These are phyloP conservation scores for Mya arenaria DNA, from an alignment of 1,140 invertebrate species.

Conservation along the genomic window DNA sequence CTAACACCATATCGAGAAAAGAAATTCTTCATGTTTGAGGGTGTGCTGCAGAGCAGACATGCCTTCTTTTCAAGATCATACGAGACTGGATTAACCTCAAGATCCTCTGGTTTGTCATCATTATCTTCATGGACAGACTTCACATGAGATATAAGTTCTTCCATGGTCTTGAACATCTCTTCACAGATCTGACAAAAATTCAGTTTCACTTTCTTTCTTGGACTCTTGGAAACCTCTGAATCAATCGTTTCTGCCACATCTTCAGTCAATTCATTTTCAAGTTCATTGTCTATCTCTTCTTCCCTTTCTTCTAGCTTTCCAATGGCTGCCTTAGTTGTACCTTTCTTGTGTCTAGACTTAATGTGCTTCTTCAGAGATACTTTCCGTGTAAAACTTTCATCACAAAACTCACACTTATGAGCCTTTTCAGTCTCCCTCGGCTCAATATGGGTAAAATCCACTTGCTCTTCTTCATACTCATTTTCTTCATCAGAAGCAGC, in stretches of 20 bases:
- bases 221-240: neutral
- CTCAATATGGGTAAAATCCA: conserved; percentile 42
- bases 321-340: conserved; percentile 21
- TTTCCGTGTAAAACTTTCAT: conserved; percentile 28
- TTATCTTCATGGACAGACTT: neutral
- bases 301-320: conserved; percentile 33
- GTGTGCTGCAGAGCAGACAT: neutral
- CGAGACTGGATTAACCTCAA: neutral
- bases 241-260: neutral
- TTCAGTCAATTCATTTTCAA: neutral
- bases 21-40: neutral
- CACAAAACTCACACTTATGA: conserved; percentile 5
- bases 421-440: conserved; percentile 33
- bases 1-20: neutral
- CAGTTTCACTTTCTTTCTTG: neutral
- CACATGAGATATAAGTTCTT: conserved; percentile 3
- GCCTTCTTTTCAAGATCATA: neutral
- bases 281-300: neutral
- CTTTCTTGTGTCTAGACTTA: conserved; percentile 15
- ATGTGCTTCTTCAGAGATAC: conserved; percentile 30
- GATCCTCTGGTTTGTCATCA: neutral
- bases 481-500: neutral
- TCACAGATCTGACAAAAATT: conserved; percentile 29
- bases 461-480: conserved; percentile 20
- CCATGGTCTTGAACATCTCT: neutral